Conservation (phyloP, 2,113 vertebrate genomes). For the Elephas maximus region DNA sequence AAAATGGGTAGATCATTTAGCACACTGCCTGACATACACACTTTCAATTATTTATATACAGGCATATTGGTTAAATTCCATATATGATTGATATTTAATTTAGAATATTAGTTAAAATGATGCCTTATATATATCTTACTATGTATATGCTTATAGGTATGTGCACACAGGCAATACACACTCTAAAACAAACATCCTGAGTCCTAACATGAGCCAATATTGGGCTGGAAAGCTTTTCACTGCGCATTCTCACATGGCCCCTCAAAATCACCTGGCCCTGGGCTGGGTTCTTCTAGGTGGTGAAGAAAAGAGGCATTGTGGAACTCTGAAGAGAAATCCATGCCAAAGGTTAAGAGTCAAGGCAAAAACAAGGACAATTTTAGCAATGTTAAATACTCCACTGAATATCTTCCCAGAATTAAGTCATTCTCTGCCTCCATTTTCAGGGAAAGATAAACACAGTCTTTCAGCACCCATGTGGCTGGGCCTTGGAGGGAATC, state of each 20-base stretch:
- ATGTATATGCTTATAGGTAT: neutral
- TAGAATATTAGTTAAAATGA: neutral
- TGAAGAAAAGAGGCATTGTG: neutral
- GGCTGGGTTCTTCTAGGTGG: neutral
- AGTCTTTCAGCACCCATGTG: slow-evolving; percentile 8
- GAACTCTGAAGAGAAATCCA: neutral
- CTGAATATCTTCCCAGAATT: slow-evolving; percentile 30
- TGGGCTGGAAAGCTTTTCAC: neutral
- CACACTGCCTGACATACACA: neutral
- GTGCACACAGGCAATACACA: neutral
- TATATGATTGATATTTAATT: neutral
- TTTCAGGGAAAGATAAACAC: slow-evolving; percentile 65
- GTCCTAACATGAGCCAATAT: neutral
- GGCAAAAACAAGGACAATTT: neutral
- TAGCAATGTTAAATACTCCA: neutral
- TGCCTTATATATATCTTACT: neutral
- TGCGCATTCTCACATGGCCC: neutral
- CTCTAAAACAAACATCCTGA: neutral
- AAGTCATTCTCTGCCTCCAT: slow-evolving; percentile 28
- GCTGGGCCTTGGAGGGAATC: slow-evolving; percentile 5
- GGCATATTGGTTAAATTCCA: neutral
- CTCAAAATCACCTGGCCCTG: neutral
- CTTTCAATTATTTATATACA: neutral
- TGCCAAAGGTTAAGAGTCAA: neutral
- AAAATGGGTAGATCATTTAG: neutral